These are phyloP conservation scores for Clamator glandarius DNA, from an alignment of 2,797 vertebrate species.

Conservation along the genomic window DNA sequence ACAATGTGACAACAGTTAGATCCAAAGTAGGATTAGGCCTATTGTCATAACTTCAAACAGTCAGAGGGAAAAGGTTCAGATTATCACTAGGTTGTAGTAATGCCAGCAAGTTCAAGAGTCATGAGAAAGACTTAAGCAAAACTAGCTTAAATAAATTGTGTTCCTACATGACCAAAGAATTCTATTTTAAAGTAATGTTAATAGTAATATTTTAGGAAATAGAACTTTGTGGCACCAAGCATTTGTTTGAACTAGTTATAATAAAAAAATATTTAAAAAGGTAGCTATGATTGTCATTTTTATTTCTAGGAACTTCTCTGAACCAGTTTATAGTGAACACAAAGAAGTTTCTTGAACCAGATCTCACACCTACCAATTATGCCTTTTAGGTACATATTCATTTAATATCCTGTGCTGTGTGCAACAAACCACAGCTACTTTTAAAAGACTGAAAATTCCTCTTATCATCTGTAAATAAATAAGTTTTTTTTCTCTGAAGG, in stretches of 20 bases:
- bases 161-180: neutral
- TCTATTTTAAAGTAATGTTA: neutral
- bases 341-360: neutral
- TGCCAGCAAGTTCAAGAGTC: neutral
- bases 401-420: neutral
- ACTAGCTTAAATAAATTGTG: neutral
- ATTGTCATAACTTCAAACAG: neutral
- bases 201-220: neutral
- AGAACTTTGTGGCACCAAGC: neutral
- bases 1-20: conserved; percentile 21
- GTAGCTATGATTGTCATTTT: neutral
- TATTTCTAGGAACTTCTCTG: neutral
- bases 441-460: neutral
- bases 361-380: neutral
- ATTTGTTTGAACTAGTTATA: neutral
- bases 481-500: neutral
- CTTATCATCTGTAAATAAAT: neutral
- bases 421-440: neutral
- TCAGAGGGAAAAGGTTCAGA: neutral
- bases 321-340: neutral
- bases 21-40: neutral
- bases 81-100: neutral
- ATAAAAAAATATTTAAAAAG: neutral
- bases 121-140: neutral
- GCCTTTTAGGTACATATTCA: neutral